Evolutionary conservation across 2,888 invertebrate species (phyloP).

Genomic region (Conchocele bisecta): DNA sequence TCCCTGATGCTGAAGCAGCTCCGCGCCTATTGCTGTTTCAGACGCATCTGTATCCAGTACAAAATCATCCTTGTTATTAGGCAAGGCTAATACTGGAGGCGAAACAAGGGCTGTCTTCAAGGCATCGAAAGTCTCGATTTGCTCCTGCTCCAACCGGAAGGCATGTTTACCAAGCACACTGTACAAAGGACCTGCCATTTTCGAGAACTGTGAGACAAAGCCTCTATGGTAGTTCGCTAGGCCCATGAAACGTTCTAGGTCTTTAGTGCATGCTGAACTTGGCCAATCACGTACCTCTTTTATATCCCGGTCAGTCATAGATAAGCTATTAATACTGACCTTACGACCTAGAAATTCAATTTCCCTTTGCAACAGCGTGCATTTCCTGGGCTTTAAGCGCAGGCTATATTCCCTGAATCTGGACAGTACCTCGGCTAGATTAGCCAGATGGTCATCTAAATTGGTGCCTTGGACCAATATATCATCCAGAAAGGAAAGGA

Average conservation of each 20-base stretch:
- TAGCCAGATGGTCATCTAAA: conserved; percentile 36
- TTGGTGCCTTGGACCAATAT: conserved; percentile 48
- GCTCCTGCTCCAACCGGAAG: conserved; percentile 19
- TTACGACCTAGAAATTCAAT: conserved; percentile 1
- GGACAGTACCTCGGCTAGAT: conserved; percentile 31
- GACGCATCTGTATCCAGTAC: conserved; percentile 46
- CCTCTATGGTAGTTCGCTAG: conserved; percentile 43
- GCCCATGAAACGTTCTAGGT: conserved; percentile 20
- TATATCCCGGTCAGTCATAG: conserved; percentile 9
- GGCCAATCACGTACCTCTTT: conserved; percentile 26
- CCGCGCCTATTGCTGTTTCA: conserved; percentile 40
- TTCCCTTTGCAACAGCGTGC: not conserved
- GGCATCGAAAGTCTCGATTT: conserved; percentile 12
- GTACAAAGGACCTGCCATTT: conserved; percentile 22
- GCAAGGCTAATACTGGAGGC: conserved; percentile 34
- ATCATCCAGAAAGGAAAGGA: conserved; percentile 57
- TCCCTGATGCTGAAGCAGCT: conserved; percentile 43
- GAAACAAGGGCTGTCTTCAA: conserved; percentile 6
- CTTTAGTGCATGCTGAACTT: not conserved
- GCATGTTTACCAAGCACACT: conserved; percentile 26
- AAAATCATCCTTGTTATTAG: conserved; percentile 17
- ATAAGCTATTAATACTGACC: not conserved
- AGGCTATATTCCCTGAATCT: conserved; percentile 34
- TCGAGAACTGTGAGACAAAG: conserved; percentile 21
- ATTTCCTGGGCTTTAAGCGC: conserved; percentile 40